These are phyloP conservation scores for Agrotis exclamationis DNA, from an alignment of 2,888 invertebrate species.

Conservation along the genomic window DNA sequence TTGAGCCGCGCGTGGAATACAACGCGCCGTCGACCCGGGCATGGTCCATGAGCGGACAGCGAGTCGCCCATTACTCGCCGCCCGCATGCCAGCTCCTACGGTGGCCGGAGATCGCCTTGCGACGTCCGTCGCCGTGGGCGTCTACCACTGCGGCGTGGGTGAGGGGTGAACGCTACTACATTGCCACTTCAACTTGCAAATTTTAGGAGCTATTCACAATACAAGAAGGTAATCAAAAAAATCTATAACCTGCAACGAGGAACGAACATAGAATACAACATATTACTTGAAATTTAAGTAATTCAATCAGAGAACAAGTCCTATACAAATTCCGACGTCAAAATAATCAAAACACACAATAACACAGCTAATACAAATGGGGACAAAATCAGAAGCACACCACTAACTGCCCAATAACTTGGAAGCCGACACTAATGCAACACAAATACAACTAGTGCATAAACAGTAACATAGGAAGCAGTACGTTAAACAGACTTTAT, in stretches of 20 bases:
- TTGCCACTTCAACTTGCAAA: no score
- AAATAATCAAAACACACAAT: neutral
- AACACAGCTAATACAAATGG: slow-evolving; percentile 20
- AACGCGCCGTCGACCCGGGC: no score
- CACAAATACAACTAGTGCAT: slow-evolving; percentile 19
- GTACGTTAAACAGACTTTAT: slow-evolving; percentile 34
- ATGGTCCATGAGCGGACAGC: no score
- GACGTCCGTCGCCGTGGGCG: no score
- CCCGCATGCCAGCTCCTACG: no score
- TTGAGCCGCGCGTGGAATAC: no score
- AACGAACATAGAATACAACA: no score
- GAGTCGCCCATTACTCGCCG: no score
- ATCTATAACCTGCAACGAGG: neutral
- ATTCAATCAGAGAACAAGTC: neutral
- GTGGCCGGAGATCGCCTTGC: no score
- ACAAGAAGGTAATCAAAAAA: neutral
- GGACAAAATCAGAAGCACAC: slow-evolving; percentile 22
- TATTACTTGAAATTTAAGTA: neutral
- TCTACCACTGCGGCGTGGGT: no score
- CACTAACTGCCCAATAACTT: slow-evolving; percentile 23
- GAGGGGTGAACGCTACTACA: no score
- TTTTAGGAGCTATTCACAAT: no score
- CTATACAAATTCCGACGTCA: neutral
- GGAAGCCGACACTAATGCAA: slow-evolving; percentile 29
- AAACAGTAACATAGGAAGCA: slow-evolving; percentile 48